Evolutionary conservation across 2,888 invertebrate genomes (phyloP).

Genomic region (Tholera decimalis): DNA sequence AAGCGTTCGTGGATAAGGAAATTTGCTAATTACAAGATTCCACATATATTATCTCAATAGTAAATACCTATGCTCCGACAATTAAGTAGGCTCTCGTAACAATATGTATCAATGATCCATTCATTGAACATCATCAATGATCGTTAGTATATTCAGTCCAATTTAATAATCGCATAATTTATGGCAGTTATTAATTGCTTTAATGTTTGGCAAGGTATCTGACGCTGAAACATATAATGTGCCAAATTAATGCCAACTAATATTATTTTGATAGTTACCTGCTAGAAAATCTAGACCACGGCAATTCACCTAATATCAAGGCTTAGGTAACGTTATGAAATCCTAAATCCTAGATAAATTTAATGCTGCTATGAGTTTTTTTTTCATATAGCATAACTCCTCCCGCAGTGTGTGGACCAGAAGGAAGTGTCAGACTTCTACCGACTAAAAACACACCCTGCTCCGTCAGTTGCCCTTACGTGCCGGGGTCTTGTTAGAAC

Average conservation of each 20-base stretch:
- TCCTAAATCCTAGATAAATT: neutral
- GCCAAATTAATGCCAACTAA: conserved; percentile 16
- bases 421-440: too few species aligned
- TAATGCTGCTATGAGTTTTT: too few species aligned
- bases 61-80: neutral
- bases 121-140: conserved; percentile 18
- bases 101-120: conserved; percentile 5
- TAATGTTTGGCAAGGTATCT: conserved; percentile 27
- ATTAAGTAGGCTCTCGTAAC: neutral
- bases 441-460: too few species aligned
- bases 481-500: too few species aligned
- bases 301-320: neutral
- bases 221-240: neutral
- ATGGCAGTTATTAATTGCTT: conserved; percentile 22
- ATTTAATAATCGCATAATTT: conserved; percentile 20
- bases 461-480: too few species aligned
- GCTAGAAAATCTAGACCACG: neutral
- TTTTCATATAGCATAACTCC: too few species aligned
- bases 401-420: too few species aligned
- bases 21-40: too few species aligned
- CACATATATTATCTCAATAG: neutral
- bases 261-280: conserved; percentile 9
- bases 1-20: too few species aligned
- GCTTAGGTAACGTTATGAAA: neutral
- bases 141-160: neutral